These are phyloP conservation scores for Nasonia giraulti DNA, from an alignment of 1,140 invertebrate species.

Conservation along the genomic window DNA sequence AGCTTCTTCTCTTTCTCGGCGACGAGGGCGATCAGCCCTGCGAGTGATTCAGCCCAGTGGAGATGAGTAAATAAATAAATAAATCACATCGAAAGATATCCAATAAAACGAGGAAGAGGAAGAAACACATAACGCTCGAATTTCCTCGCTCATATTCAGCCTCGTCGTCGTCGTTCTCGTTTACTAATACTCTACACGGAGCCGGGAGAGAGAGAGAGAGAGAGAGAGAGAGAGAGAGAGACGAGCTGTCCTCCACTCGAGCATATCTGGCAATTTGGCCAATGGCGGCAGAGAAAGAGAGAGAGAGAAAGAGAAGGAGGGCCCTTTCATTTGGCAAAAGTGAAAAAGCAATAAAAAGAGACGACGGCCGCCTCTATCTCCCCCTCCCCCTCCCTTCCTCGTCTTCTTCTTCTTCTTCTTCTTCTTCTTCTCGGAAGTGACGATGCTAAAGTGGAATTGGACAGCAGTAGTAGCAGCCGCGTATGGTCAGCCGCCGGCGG, in stretches of 20 bases:
- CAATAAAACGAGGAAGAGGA: too few relatives aligned
- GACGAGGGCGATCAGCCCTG: too few relatives aligned
- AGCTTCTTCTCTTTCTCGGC: too few relatives aligned
- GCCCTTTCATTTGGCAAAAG: slow-evolving; percentile 9
- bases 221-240: not conserved
- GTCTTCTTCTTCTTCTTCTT: not conserved
- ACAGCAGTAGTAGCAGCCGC: not conserved
- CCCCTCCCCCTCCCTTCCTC: not conserved
- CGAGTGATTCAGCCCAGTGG: too few relatives aligned
- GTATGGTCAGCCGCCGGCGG: not conserved
- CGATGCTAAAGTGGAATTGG: slow-evolving; percentile 17
- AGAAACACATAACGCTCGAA: too few relatives aligned
- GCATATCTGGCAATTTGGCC: not conserved
- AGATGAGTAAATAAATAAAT: too few relatives aligned
- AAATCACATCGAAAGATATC: too few relatives aligned
- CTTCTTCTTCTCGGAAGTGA: not conserved
- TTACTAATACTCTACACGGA: not conserved
- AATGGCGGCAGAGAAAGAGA: not conserved
- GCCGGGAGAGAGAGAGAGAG: not conserved
- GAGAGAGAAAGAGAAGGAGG: not conserved
- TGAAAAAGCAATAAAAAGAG: slow-evolving; percentile 32
- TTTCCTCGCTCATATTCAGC: not conserved
- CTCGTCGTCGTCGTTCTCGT: not conserved
- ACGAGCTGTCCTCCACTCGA: not conserved
- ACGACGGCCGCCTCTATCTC: not conserved